These are phyloP conservation scores for Xiphophorus maculatus DNA, from an alignment of 2,113 vertebrate species.

Conservation along the genomic window DNA sequence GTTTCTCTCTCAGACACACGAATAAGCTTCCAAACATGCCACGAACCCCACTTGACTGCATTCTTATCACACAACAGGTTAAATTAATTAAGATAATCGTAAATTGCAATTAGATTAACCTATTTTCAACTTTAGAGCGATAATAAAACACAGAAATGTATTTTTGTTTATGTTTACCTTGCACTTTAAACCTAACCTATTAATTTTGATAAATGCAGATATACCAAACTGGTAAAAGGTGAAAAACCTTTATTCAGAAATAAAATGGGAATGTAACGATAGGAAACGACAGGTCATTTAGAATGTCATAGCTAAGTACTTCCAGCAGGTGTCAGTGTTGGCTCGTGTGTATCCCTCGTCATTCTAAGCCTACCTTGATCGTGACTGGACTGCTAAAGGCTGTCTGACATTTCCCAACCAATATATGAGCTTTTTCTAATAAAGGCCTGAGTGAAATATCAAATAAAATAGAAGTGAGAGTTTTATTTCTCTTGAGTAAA, in stretches of 20 bases:
- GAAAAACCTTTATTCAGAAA: background rate
- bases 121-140: no score
- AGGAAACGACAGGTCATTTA: background rate
- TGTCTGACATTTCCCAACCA: conserved; percentile 47
- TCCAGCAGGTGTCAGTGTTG: conserved; percentile 43
- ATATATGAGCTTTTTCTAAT: background rate
- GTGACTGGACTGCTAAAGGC: conserved; percentile 65
- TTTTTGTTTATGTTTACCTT: background rate
- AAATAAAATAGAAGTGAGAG: background rate
- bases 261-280: background rate
- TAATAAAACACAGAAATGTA: no score
- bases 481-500: background rate
- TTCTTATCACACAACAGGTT: no score
- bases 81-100: no score
- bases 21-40: no score
- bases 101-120: no score
- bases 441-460: conserved; percentile 2
- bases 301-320: background rate
- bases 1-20: no score
- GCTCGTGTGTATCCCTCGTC: background rate
- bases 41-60: no score
- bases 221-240: background rate
- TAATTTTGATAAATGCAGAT: background rate
- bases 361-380: conserved; percentile 42
- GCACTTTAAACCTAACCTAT: background rate